Percentiles rank a stretch among this genome's conserved stretches.
These are phyloP conservation scores for Frankliniella fusca DNA, from an alignment of 2,888 invertebrate species.

Conservation along the genomic window DNA sequence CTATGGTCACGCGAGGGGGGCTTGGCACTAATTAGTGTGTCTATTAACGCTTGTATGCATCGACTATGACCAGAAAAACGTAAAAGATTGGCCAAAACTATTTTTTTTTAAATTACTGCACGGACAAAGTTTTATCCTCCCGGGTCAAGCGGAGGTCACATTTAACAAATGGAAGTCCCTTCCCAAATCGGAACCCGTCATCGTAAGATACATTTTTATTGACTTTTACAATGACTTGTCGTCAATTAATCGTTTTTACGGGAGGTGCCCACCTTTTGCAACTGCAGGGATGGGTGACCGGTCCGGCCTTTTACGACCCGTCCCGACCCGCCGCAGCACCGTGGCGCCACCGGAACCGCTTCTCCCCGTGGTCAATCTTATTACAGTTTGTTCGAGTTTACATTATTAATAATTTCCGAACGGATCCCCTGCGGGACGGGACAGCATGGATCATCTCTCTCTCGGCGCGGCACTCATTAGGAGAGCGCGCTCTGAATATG, in stretches of 20 bases:
- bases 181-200: constrained; percentile 36
- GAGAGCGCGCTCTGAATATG: not conserved
- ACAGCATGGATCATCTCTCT: not conserved
- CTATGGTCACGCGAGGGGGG: too few species aligned
- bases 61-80: too few species aligned
- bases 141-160: too few species aligned
- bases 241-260: constrained; percentile 42
- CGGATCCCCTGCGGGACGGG: not conserved
- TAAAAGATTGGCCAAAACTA: too few species aligned
- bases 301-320: constrained; percentile 21
- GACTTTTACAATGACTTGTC: constrained; percentile 41
- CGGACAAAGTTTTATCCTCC: too few species aligned
- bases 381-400: not conserved
- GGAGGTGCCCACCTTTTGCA: constrained; percentile 36
- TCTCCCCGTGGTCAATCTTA: not conserved
- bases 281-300: not conserved
- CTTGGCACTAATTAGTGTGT: too few species aligned
- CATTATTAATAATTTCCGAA: not conserved
- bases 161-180: too few species aligned
- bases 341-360: not conserved
- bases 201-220: constrained; percentile 32
- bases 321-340: not conserved
- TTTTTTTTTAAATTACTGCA: too few species aligned
- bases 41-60: too few species aligned
- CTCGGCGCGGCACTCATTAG: not conserved